Conservation (phyloP, 2,888 invertebrate genomes). For the Ischnus inquisitorius region DNA sequence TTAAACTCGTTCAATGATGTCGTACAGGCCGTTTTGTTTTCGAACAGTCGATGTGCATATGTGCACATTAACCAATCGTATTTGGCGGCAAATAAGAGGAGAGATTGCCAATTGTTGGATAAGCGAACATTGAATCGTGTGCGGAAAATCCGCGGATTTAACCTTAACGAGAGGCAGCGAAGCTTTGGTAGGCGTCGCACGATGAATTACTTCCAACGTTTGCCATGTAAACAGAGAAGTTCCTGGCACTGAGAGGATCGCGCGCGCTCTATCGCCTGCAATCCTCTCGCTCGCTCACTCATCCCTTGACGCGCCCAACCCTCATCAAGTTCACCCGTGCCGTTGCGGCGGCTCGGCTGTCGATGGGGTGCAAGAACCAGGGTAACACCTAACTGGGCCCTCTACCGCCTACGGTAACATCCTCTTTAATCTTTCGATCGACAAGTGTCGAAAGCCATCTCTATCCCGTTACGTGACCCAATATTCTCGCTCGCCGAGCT, state of each 20-base stretch:
- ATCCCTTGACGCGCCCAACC: conserved; percentile 34
- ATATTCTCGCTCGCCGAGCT: conserved; percentile 46
- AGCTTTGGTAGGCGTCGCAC: conserved; percentile 34
- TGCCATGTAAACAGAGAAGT: conserved; percentile 76
- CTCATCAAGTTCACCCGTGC: conserved; percentile 30
- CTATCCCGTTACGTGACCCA: conserved; percentile 49
- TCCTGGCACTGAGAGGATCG: conserved; percentile 45
- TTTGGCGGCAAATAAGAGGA: not conserved
- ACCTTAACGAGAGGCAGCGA: conserved; percentile 35
- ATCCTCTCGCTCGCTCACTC: conserved; percentile 28
- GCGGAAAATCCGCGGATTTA: conserved; percentile 69
- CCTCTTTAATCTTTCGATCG: conserved; percentile 79
- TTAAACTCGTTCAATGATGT: no score
- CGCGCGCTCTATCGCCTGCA: conserved; percentile 1
- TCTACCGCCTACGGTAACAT: conserved; percentile 70
- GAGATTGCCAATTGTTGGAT: conserved; percentile 5
- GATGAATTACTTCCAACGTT: conserved; percentile 74
- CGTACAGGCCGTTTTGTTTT: not conserved
- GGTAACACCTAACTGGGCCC: conserved; percentile 41
- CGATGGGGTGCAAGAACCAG: conserved; percentile 14
- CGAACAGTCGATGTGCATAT: not conserved
- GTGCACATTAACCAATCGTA: not conserved
- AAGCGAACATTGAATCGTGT: not conserved
- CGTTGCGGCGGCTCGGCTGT: conserved; percentile 26
- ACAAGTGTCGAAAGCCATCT: conserved; percentile 75